These are phyloP conservation scores for Muntiacus reevesi DNA, from an alignment of 2,113 vertebrate species.

Conservation along the genomic window DNA sequence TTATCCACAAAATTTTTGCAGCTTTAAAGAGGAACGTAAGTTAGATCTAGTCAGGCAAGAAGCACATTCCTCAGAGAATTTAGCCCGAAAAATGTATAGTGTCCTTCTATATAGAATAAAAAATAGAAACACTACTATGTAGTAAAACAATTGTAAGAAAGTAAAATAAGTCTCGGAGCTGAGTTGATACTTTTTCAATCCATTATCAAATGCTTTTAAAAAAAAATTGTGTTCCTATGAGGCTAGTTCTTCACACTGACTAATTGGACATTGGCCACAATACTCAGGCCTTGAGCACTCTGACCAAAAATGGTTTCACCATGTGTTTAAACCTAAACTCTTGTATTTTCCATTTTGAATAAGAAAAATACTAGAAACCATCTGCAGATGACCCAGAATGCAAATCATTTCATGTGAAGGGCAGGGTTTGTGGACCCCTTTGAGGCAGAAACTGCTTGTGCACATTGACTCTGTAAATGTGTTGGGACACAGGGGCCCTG, in stretches of 20 bases:
- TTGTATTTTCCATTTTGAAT: neutral
- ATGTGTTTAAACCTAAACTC: neutral
- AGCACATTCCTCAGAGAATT: neutral
- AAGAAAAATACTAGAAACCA: neutral
- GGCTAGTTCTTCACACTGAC: neutral
- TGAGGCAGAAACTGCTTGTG: neutral
- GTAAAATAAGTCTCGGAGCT: neutral
- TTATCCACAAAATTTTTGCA: neutral
- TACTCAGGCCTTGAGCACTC: neutral
- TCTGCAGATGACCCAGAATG: neutral
- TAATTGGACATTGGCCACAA: neutral
- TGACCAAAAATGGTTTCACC: neutral
- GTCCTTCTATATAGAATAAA: neutral
- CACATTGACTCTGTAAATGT: neutral
- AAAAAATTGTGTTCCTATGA: neutral
- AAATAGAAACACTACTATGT: neutral
- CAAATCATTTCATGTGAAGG: neutral
- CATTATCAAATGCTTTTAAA: neutral
- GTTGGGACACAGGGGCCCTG: fast-evolving
- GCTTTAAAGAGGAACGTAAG: neutral
- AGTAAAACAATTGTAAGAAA: neutral
- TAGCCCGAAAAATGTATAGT: neutral
- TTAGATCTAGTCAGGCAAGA: neutral
- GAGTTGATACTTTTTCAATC: neutral
- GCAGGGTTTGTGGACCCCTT: neutral